Evolutionary conservation across 2,797 vertebrate genomes (phyloP), one percentile per base, ranked within the genome.

Genomic region (Poliocrania exsul): DNA sequence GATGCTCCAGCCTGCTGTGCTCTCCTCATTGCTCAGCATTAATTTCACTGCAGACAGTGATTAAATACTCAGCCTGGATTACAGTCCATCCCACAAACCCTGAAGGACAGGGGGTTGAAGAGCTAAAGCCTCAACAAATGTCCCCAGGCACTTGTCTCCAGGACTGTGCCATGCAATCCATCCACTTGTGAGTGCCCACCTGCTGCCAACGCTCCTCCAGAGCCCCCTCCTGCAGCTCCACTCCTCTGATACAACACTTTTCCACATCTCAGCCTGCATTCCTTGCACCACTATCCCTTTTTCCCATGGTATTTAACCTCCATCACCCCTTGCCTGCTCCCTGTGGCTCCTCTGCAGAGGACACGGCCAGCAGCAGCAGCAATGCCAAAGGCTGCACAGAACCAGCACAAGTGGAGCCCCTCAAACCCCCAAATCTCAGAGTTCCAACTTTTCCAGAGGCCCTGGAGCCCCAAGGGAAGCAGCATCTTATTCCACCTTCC

Each of bases 61-160:
- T 90, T 73, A 91, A 93, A 88, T 17, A 20, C 81, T 93, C 78
- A 70, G 72, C 80, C 65, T 81, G 90, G 72, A 81, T 83, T 86
- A 77, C 1, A 61, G 58, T 18, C 87, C 81, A 25, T 16, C 64
- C 65, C 46, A 67, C 58, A 65, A 33, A 85, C 46, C 56, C 82
- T 77, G 64, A 73, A 49, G 82, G 90, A 56, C 40, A 2, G 0
- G 44, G 24, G 72, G 38, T 1, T 54, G 64, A 51, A 62, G 44
- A 73, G 49, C 74, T 70, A 44, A 87, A 85, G 19, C 64, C 44
- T 80, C 5, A 21, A 54, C 37, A 49, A 26, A 71, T 2, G 16
- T n/a, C 62, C 17, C 40, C 66, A 24, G 2, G n/a, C 35, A 57
- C 64, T 5, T 0, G 10, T 35, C 29, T 71, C 29, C 80, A 60